Conservation (phyloP, 2,797 vertebrate species). For the Zalophus californianus region DNA sequence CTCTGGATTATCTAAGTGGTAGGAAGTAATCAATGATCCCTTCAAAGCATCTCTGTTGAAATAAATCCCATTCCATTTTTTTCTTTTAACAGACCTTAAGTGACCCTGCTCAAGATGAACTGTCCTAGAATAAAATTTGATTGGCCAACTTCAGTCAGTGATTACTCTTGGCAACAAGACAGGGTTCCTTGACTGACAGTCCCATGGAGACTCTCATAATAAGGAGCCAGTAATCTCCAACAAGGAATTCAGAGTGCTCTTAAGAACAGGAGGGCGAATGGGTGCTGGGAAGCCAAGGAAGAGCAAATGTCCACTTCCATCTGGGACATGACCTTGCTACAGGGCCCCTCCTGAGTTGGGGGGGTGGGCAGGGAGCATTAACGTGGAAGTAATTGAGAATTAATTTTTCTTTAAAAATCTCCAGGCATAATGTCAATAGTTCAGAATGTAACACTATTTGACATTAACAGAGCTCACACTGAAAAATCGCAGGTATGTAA, state of each 20-base stretch:
- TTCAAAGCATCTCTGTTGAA: neutral
- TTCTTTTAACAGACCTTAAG: neutral
- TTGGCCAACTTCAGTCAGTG: neutral
- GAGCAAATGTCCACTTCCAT: neutral
- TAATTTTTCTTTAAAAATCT: conserved; percentile 6
- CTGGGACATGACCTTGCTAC: neutral
- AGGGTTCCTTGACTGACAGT: neutral
- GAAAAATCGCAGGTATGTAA: conserved; percentile 55
- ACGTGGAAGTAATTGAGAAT: neutral
- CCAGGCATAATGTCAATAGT: conserved; percentile 38
- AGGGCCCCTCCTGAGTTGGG: neutral
- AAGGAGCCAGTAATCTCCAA: neutral
- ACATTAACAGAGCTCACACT: conserved; percentile 18
- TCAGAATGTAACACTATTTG: conserved; percentile 4
- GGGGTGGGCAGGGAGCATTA: neutral
- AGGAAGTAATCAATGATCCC: neutral
- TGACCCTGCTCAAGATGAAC: neutral
- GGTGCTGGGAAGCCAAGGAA: neutral
- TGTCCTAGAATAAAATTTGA: conserved; percentile 25
- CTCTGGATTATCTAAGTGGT: neutral
- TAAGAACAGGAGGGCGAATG: neutral
- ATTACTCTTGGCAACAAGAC: neutral
- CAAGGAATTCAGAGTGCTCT: neutral
- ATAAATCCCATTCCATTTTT: neutral
- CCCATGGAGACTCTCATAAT: neutral